Conservation (phyloP, 2,797 vertebrate genomes). For the Syndactyla subalaris region DNA sequence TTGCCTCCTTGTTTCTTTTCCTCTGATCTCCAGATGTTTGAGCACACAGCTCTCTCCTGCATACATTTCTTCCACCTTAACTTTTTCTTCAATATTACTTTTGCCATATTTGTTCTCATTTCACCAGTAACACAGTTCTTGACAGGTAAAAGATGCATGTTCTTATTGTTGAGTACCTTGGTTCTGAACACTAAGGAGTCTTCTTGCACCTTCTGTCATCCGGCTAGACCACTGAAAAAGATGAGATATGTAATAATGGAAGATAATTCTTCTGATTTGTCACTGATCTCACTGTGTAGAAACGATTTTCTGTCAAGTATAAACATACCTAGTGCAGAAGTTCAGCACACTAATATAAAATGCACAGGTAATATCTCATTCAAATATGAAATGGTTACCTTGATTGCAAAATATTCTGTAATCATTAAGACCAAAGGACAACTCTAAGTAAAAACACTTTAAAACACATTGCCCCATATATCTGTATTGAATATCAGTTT, state of each 20-base stretch:
- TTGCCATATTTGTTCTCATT: background rate
- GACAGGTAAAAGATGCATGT: accelerated
- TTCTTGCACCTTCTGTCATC: background rate
- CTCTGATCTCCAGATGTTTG: background rate
- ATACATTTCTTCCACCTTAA: background rate
- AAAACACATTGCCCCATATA: background rate
- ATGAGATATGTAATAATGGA: background rate
- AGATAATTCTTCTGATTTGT: background rate
- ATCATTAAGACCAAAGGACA: background rate
- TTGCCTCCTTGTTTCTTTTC: background rate
- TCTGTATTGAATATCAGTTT: conserved; percentile 15
- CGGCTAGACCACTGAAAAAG: background rate
- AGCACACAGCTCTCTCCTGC: background rate
- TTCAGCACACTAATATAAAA: background rate
- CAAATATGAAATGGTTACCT: background rate
- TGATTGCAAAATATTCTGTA: background rate
- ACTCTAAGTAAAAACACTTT: background rate
- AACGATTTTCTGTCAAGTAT: background rate
- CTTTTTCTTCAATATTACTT: background rate
- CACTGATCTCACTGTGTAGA: background rate
- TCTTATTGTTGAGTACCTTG: background rate
- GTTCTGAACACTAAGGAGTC: background rate
- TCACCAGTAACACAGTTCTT: background rate
- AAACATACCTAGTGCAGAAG: background rate
- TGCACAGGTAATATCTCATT: background rate